Percentiles rank a stretch among this genome's conserved stretches.
These are phyloP conservation scores for Lepus timidus DNA, from an alignment of 2,113 vertebrate species.

Conservation along the genomic window DNA sequence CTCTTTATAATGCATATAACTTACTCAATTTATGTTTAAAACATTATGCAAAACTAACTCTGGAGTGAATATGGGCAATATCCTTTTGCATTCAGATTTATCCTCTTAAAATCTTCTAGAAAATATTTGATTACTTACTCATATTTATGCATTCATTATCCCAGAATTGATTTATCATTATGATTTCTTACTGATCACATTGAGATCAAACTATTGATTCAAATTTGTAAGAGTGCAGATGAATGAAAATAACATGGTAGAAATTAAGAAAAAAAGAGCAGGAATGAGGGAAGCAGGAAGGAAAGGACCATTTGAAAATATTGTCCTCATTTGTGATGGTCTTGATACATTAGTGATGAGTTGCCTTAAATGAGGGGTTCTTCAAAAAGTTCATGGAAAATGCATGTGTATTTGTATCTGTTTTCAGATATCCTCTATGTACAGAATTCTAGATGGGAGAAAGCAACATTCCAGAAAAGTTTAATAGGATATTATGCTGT, in stretches of 20 bases:
- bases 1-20: not conserved
- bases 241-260: not conserved
- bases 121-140: not conserved
- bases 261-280: not conserved
- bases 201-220: not conserved
- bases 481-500: not conserved
- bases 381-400: no score
- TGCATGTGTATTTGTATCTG: not conserved
- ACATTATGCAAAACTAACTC: not conserved
- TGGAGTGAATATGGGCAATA: not conserved
- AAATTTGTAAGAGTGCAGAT: not conserved
- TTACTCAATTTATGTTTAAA: not conserved
- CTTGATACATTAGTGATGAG: not conserved
- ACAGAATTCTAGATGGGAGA: not conserved
- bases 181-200: not conserved
- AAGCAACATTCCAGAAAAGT: not conserved
- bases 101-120: not conserved
- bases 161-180: not conserved
- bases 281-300: not conserved
- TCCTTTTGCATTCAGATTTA: not conserved
- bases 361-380: not conserved
- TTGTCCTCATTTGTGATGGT: not conserved
- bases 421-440: not conserved
- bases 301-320: not conserved
- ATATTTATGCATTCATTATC: not conserved